A percentile compares a stretch with the other conserved stretches of the same genome.
These are phyloP conservation scores for Cercopithecus neglectus DNA, from an alignment of 2,797 vertebrate genomes.

Conservation along the genomic window DNA sequence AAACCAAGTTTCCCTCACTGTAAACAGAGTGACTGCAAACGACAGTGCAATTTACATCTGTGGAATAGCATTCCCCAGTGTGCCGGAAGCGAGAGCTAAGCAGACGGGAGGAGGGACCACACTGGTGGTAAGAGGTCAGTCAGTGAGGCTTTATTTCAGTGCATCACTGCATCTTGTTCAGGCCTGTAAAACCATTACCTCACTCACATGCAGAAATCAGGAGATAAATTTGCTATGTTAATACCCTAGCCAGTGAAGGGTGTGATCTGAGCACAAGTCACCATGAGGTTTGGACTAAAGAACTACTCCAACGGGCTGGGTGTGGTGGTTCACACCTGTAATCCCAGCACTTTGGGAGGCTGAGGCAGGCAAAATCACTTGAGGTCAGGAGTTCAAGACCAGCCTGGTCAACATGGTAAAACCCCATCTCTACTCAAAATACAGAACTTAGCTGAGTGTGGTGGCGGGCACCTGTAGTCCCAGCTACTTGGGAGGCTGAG, in stretches of 20 bases:
- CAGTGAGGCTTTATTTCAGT: background rate
- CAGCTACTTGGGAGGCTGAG: background rate
- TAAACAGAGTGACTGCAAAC: conserved; percentile 59
- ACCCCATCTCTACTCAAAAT: background rate
- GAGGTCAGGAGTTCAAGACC: background rate
- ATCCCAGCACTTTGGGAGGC: background rate
- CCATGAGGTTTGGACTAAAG: background rate
- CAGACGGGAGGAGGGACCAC: conserved; percentile 81
- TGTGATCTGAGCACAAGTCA: background rate
- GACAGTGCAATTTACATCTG: conserved; percentile 87
- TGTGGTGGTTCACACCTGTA: background rate
- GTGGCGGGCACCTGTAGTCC: background rate
- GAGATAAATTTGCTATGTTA: background rate
- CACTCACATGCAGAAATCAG: background rate
- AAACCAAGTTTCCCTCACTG: conserved; percentile 68
- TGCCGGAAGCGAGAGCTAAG: conserved; percentile 46
- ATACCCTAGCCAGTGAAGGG: background rate
- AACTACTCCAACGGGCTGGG: background rate
- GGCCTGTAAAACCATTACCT: background rate
- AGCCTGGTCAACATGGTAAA: background rate
- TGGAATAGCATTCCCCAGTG: conserved; percentile 77
- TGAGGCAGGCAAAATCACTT: background rate
- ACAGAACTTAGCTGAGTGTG: background rate
- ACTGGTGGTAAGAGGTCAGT: conserved; percentile 84
- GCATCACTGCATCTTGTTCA: background rate